Evolutionary conservation across 2,888 invertebrate genomes (phyloP).

Genomic region (Neoaliturus tenellus): DNA sequence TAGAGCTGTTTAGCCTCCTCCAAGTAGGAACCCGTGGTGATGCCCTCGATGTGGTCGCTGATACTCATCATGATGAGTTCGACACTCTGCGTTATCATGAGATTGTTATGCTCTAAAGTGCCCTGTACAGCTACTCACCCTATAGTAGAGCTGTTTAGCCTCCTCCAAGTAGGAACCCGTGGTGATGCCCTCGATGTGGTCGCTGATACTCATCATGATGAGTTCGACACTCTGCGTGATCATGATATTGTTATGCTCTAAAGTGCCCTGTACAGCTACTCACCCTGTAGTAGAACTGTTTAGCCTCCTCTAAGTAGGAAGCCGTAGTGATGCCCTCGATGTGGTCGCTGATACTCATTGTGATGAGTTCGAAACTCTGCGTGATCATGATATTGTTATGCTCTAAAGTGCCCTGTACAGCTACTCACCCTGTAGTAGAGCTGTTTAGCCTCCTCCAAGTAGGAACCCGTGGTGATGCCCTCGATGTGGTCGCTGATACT

Average conservation of each 20-base stretch:
- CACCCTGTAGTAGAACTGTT: constrained; percentile 88
- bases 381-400: too few species aligned
- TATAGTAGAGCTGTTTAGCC: constrained; percentile 89
- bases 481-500: constrained; percentile 85
- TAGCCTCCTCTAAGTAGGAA: constrained; percentile 92
- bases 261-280: too few species aligned
- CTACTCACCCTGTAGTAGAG: constrained; percentile 83
- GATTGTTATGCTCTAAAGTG: too few species aligned
- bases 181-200: constrained; percentile 87
- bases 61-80: constrained; percentile 84
- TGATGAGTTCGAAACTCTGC: constrained; percentile 87
- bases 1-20: constrained; percentile 94
- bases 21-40: constrained; percentile 85
- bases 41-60: constrained; percentile 86
- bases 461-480: constrained; percentile 85
- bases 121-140: too few species aligned
- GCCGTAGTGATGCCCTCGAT: constrained; percentile 86
- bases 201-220: constrained; percentile 83
- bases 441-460: constrained; percentile 93
- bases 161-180: constrained; percentile 90
- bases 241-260: too few species aligned
- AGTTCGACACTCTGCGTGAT: constrained; percentile 91
- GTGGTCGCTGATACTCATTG: constrained; percentile 83
- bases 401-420: too few species aligned
- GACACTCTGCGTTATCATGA: constrained; percentile 88